These are phyloP conservation scores for Cremastinae sp. DNA, from an alignment of 2,888 invertebrate species.

Conservation along the genomic window DNA sequence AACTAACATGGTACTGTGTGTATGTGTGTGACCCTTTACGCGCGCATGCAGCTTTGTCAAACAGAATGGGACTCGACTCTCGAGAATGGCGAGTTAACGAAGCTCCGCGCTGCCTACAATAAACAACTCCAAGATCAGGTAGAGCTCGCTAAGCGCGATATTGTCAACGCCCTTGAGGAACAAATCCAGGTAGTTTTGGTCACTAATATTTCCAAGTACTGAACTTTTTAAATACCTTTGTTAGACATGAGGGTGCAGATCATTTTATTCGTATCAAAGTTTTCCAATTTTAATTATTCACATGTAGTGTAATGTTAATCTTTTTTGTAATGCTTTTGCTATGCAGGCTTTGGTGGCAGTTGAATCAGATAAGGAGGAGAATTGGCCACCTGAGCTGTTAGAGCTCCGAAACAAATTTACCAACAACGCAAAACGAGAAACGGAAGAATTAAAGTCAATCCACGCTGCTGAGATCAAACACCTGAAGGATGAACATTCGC, in stretches of 20 bases:
- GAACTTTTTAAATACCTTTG: not conserved
- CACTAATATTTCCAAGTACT: constrained; percentile 43
- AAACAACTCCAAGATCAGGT: constrained; percentile 83
- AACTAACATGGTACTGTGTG: constrained; percentile 65
- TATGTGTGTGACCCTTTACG: constrained; percentile 66
- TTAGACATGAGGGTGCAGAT: too few relatives aligned
- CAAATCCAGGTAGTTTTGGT: constrained; percentile 86
- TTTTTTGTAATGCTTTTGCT: constrained; percentile 14
- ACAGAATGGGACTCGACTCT: constrained; percentile 75
- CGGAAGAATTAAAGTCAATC: constrained; percentile 82
- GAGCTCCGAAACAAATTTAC: constrained; percentile 88
- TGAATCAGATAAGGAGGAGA: constrained; percentile 86
- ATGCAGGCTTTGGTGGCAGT: constrained; percentile 85
- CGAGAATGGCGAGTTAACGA: constrained; percentile 74
- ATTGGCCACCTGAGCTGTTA: constrained; percentile 88
- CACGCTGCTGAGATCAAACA: constrained; percentile 84
- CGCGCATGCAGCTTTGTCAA: constrained; percentile 78
- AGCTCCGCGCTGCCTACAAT: constrained; percentile 75
- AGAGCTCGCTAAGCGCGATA: constrained; percentile 85
- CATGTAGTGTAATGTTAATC: not conserved
- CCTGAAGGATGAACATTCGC: constrained; percentile 71
- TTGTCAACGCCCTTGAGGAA: constrained; percentile 86
- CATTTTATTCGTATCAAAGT: too few relatives aligned
- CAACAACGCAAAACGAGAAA: constrained; percentile 84
- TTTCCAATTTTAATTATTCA: too few relatives aligned